Base-by-base conservation (phyloP, 2,888 invertebrate species). In the Geotrupes spiniger region DNA sequence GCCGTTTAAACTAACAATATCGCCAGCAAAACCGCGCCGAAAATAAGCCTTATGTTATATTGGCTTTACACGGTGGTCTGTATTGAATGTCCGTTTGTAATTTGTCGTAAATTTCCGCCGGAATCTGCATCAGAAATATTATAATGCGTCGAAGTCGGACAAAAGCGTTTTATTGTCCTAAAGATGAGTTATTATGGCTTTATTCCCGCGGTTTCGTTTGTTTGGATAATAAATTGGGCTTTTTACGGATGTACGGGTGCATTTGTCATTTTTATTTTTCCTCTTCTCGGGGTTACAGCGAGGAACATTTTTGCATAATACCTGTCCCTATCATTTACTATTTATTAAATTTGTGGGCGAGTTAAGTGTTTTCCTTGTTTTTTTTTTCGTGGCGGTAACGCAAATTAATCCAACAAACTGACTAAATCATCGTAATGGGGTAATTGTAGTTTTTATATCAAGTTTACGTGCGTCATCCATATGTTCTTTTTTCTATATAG, bases 161-260 rank as follows among this genome's bases (percentile, higher is more conserved):
- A 49, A 54, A 51, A 58, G 59, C 56, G 57, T 60, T 61, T 61
- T 61, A 56, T 58, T 54, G 57, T 54, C 54, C 53, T 48, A 57
- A 52, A 53, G 54, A 63, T 64, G 63, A 64, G 57, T 63, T 63
- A 64, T 63, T 57, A 57, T 60, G 57, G 58, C 55, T 57, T 57
- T 52, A 54, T 57, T 52, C 52, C 46, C 36, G 27, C 39, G 46
- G 43, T 36, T 46, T 44, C 50, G 55, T 53, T 64, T 63, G 62
- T 60, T 61, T 59, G 59, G 62, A 65, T 66, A 65, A 68, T 65
- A 67, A 67, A 68, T 67, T 58, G 63, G 56, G 57, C 56, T 61
- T 65, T 66, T 64, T 63, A 57, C 60, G 60, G 63, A 64, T 60
- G 62, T 58, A 53, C 61, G 60, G 53, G 60, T 64, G 64, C 63